Conservation (phyloP, 64 coral and sea anemone genomes). For the Orbicella faveolata region DNA sequence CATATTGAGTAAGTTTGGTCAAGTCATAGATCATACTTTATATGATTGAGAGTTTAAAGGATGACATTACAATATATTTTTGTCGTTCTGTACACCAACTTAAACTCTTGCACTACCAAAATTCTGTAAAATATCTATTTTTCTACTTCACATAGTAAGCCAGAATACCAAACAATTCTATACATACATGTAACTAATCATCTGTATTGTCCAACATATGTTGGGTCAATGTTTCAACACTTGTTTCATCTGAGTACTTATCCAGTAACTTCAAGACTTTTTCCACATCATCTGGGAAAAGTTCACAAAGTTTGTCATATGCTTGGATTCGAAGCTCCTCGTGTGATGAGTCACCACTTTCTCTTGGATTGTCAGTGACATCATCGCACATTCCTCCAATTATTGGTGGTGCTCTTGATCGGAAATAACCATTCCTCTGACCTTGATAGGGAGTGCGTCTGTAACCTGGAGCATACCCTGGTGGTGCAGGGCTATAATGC, state of each 20-base stretch:
- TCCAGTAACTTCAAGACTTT: slow-evolving; percentile 79
- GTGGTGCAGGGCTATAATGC: slow-evolving; percentile 39
- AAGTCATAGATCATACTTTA: too few relatives aligned
- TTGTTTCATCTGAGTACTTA: slow-evolving; percentile 59
- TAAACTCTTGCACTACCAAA: too few relatives aligned
- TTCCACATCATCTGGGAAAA: slow-evolving; percentile 75
- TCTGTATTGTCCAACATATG: slow-evolving; percentile 58
- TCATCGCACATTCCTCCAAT: slow-evolving; percentile 59
- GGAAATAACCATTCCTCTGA: slow-evolving; percentile 66
- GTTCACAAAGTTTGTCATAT: slow-evolving; percentile 73
- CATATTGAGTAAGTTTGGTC: too few relatives aligned
- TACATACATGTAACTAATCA: neutral
- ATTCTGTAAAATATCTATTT: too few relatives aligned
- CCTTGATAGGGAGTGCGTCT: slow-evolving; percentile 38
- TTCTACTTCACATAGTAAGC: too few relatives aligned
- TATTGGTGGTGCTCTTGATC: slow-evolving; percentile 67
- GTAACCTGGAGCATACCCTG: neutral
- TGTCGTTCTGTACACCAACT: too few relatives aligned
- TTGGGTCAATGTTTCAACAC: slow-evolving; percentile 59
- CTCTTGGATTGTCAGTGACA: slow-evolving; percentile 51
- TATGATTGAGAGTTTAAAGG: too few relatives aligned
- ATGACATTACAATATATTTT: too few relatives aligned
- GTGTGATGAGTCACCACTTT: neutral
- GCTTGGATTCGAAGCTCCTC: slow-evolving; percentile 63
- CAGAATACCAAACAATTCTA: too few relatives aligned